Percentiles rank a stretch among this genome's conserved stretches.
These are phyloP conservation scores for Schrankia costaestrigalis DNA, from an alignment of 2,888 invertebrate genomes.

Conservation along the genomic window DNA sequence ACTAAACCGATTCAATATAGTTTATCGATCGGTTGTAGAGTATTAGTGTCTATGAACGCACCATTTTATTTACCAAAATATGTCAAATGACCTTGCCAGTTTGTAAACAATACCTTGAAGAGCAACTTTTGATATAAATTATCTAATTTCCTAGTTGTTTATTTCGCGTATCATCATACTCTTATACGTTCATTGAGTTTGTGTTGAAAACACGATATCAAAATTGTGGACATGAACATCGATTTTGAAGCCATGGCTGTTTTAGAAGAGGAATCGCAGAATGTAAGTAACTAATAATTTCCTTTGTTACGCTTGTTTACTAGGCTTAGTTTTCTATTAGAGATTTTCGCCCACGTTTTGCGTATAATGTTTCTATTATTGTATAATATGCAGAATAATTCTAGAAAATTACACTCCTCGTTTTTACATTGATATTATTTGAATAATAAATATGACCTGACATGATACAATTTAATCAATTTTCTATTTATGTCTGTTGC, in stretches of 20 bases:
- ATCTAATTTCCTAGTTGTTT: conserved; percentile 78
- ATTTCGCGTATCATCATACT: conserved; percentile 41
- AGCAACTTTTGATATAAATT: conserved; percentile 65
- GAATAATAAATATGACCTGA: conserved; percentile 22
- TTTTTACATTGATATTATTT: not conserved
- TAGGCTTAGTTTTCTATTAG: conserved; percentile 25
- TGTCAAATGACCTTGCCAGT: conserved; percentile 86
- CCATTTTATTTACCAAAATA: conserved; percentile 60
- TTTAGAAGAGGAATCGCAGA: conserved; percentile 82
- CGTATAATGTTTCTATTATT: not conserved
- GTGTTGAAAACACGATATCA: conserved; percentile 10
- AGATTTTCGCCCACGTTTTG: conserved; percentile 8
- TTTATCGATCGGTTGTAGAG: too few species aligned
- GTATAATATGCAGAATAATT: not conserved
- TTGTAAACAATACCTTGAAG: conserved; percentile 86
- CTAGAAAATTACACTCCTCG: not conserved
- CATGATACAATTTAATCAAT: conserved; percentile 22
- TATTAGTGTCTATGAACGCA: too few species aligned
- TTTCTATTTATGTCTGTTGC: conserved; percentile 44
- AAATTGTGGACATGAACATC: conserved; percentile 66
- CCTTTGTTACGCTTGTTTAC: conserved; percentile 46
- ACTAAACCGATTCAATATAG: conserved; percentile 13
- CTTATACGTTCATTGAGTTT: conserved; percentile 26
- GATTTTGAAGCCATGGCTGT: conserved; percentile 83
- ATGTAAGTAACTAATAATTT: conserved; percentile 68